Conservation (phyloP, 2,888 invertebrate genomes). For the Macrophya annulata region DNA sequence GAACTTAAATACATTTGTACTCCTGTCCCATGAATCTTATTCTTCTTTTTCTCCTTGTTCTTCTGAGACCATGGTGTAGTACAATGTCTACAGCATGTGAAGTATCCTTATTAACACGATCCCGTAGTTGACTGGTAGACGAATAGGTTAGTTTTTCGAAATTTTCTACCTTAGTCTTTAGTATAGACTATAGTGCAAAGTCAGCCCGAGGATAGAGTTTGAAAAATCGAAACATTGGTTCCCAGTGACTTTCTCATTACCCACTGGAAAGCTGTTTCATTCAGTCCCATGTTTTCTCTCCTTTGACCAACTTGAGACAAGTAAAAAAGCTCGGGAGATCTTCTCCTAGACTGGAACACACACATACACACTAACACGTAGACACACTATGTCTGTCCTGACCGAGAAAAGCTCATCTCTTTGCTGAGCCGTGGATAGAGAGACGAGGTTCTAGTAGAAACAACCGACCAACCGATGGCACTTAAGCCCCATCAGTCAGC, state of each 20-base stretch:
- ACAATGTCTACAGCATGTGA: background rate
- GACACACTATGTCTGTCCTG: background rate
- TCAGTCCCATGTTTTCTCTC: conserved; percentile 1
- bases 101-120: background rate
- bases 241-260: conserved; percentile 17
- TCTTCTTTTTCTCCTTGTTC: background rate
- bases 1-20: no score
- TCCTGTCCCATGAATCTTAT: no score
- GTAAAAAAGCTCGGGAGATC: background rate
- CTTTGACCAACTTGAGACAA: conserved; percentile 6
- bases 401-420: conserved; percentile 38
- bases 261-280: background rate
- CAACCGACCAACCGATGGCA: conserved; percentile 44
- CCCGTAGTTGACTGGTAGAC: background rate
- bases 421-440: conserved; percentile 3
- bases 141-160: background rate
- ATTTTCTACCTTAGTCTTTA: background rate
- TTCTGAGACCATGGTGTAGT: background rate
- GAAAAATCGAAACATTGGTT: conserved; percentile 24
- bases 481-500: conserved; percentile 53
- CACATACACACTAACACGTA: background rate
- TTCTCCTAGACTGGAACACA: background rate
- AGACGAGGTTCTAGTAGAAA: background rate
- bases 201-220: background rate
- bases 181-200: background rate